Percentiles rank a stretch among this genome's conserved stretches.
phyloP scores from a whole-genome alignment of 2,113 vertebrate genomes.

The Anser brachyrhynchus region DNA sequence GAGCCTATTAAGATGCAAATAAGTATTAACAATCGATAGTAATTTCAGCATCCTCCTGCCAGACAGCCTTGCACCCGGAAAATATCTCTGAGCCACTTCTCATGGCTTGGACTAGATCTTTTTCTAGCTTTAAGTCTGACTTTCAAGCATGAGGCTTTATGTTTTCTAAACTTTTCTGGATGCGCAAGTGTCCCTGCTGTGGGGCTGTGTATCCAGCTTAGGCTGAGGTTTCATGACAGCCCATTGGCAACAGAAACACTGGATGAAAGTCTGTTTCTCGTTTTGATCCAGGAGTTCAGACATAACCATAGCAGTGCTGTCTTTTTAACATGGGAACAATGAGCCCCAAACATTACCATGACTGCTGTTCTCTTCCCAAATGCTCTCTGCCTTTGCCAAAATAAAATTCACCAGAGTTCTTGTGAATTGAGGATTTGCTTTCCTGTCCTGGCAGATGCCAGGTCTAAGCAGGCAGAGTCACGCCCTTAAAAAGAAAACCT shows the following conservation, averaged over 20 bases:
- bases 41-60: background rate
- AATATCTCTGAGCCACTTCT: background rate
- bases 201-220: background rate
- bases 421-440: background rate
- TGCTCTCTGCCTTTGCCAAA: background rate
- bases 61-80: background rate
- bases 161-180: background rate
- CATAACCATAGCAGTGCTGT: background rate
- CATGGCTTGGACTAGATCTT: background rate
- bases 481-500: background rate
- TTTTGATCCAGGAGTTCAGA: background rate
- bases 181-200: background rate
- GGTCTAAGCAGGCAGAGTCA: background rate
- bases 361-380: background rate
- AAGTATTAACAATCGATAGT: background rate
- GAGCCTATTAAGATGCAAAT: background rate
- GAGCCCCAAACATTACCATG: background rate
- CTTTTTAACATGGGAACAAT: background rate
- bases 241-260: background rate
- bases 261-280: background rate
- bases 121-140: background rate
- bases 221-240: background rate
- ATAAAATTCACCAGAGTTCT: background rate
- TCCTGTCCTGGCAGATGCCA: background rate
- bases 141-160: background rate